Base-by-base conservation (phyloP, 1,140 invertebrate genomes). In the Pseudobourletiella spinata region DNA sequence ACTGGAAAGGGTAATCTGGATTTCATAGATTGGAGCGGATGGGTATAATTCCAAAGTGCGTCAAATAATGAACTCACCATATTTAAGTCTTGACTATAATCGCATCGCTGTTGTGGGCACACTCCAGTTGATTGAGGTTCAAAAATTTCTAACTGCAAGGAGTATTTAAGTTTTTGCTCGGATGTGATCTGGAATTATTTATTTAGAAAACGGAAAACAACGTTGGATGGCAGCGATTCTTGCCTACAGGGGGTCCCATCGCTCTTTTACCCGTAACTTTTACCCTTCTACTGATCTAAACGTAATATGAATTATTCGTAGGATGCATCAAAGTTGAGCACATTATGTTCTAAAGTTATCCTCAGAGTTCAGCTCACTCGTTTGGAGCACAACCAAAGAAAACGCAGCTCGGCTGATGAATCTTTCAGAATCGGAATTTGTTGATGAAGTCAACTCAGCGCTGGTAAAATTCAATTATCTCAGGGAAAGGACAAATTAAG, bases 181-280 rank as follows among this genome's bases (percentile, higher is more conserved):
- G 44, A 64, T 57, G 16, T 29, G 67, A 60, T 69, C 70, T 56
- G 71, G 67, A 29, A 58, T 55, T 35, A 61, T 65, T 58, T 46
- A 57, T 83, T 50, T 73, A 87, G 85, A 77, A 80, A 42, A 78
- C 74, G 24, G 82, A 85, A 61, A 94, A 95, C 75, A 80, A 80
- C 35, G 87, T 89, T 30, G 95, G 94, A 0, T 99, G 94, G 93
- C 95, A 99, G 75, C 81, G 92, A 63, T 98, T 98, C 77, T 75
- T 96, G 58, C 87, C 91, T 1, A 86, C 81, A 20, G 95, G 95
- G 2, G 68, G 68, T 22, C 91, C 93, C 0, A 81, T 99, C 29
- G 95, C 95, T 16, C 72, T 98, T 30, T 76, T 99, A 35, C 95
- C 95, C 35, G 85, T 89, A 79, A 82, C 78, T 75, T 2, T 42